These are phyloP conservation scores for Sepioteuthis lessoniana DNA, from an alignment of 2,888 invertebrate genomes.

Conservation along the genomic window DNA sequence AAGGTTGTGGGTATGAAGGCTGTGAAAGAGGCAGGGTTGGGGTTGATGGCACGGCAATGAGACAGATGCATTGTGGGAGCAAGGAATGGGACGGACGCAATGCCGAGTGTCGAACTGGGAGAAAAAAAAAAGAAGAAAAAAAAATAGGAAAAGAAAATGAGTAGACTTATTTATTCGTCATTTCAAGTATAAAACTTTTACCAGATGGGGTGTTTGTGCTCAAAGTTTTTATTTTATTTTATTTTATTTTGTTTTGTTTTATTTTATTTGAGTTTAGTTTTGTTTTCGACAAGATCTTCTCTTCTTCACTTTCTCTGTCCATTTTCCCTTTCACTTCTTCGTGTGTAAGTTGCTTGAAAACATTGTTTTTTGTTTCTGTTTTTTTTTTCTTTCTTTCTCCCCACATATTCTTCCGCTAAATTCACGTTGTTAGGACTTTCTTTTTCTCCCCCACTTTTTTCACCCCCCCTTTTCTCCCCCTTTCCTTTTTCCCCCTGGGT, in stretches of 20 bases:
- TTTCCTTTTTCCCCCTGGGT: neutral
- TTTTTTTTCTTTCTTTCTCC: no score
- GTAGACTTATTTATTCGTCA: neutral
- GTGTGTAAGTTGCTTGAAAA: neutral
- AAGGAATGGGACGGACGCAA: neutral
- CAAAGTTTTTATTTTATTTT: neutral
- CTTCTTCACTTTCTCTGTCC: no score
- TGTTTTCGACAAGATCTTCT: no score
- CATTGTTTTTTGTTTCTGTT: no score
- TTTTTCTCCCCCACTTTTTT: neutral
- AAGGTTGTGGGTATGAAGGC: neutral
- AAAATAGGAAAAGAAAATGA: no score
- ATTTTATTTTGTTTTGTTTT: no score
- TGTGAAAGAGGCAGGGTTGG: neutral
- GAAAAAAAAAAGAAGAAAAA: neutral
- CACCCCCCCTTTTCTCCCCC: neutral
- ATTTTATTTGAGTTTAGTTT: no score
- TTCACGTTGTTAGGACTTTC: neutral
- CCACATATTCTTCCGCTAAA: neutral
- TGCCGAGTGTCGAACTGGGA: neutral
- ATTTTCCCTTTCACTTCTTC: no score
- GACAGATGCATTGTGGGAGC: neutral
- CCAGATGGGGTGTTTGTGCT: neutral
- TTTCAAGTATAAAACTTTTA: constrained; percentile 6
- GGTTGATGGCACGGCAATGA: neutral